These are phyloP conservation scores for Vulpes vulpes DNA, from an alignment of 2,113 vertebrate genomes.

Conservation along the genomic window DNA sequence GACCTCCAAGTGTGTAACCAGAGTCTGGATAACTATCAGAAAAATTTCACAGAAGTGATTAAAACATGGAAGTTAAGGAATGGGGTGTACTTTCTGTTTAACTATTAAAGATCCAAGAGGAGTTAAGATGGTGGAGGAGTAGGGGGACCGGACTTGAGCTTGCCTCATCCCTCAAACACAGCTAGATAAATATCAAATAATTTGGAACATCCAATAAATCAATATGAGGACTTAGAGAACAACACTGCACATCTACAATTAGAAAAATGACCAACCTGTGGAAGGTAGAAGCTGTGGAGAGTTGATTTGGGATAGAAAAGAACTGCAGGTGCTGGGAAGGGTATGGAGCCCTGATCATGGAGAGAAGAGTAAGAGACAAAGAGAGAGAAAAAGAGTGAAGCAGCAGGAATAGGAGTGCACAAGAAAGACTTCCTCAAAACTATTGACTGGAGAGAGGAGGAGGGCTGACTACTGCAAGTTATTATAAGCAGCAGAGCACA, in stretches of 20 bases:
- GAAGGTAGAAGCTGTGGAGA: not conserved
- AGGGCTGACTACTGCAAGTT: not conserved
- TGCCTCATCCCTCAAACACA: not conserved
- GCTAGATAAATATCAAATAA: not conserved
- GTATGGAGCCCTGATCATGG: not conserved
- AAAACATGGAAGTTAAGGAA: conserved; percentile 7
- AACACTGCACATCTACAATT: not conserved
- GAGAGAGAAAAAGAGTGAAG: not conserved
- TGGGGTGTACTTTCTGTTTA: not conserved
- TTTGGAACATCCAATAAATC: not conserved
- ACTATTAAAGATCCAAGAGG: not conserved
- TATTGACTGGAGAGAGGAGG: not conserved
- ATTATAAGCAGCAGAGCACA: not conserved
- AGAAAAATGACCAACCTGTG: not conserved
- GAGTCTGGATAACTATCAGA: not conserved
- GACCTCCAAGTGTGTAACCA: not conserved
- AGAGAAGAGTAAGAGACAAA: not conserved
- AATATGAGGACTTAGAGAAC: not conserved
- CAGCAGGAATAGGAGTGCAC: not conserved
- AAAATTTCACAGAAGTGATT: conserved; percentile 30
- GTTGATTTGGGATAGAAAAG: not conserved
- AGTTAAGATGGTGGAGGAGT: not conserved
- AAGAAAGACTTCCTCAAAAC: not conserved
- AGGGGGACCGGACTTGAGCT: not conserved
- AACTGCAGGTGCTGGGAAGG: not conserved